Evolutionary conservation across 2,888 invertebrate species (phyloP), one percentile per base, ranked within the genome.

Genomic region (Noctuana brunneofusca): DNA sequence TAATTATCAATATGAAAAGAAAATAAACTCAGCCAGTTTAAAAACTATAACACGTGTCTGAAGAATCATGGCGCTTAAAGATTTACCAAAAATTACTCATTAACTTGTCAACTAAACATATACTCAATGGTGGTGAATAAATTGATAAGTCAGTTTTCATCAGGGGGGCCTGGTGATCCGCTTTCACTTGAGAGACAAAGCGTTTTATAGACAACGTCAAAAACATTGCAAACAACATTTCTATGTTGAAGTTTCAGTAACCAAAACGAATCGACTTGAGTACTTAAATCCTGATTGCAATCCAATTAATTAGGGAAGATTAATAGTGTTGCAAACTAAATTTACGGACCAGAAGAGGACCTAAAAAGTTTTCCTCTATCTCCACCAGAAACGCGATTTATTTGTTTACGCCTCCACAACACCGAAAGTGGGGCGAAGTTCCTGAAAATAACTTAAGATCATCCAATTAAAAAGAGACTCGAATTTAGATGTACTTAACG

Each of bases 381-480:
- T 60, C 46, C 59, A 32, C 32, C 53, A 53, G 46, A 65, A 67
- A 65, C 57, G 66, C 64, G 75, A 84, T 83, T 84, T 83, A 84
- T 83, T 76, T 84, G 83, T 84, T 84, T 84, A 75, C 75, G 65
- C 66, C 62, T 62, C 66, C 24, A 57, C 38, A 64, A 75, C 75
- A 75, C 75, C 69, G 71, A 66, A 80, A 80, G 70, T 78, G 64
- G 78, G 66, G 68, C 75, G 66, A 72, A 72, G 65, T 75, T 71
- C 18, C 16, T 18, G 43, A n/a, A 68, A 50, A 41, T 52, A 52
- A 30, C 52, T 70, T 75, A 74, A 75, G 75, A 74, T 76, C 73
- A 74, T 83, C 79, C 79, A 82, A 84, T 83, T 83, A 83, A 79
- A 78, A 75, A 65, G 65, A 73, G 70, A 74, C 73, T 69, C 70